Conservation (phyloP, 2,113 vertebrate species). For the Lonchura striata region DNA sequence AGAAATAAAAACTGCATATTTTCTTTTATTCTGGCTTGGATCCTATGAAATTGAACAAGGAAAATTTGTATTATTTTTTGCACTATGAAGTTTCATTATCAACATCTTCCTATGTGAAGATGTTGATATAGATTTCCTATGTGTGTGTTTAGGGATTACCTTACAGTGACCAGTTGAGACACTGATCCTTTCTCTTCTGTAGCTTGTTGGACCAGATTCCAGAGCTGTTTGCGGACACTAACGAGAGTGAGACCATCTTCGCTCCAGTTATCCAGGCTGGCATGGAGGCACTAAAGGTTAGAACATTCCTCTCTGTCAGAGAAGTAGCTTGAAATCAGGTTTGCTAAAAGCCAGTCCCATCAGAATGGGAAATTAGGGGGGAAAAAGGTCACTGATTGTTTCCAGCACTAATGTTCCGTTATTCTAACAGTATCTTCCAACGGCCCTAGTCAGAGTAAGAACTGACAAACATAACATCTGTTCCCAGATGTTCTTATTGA, state of each 20-base stretch:
- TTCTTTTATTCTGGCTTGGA: neutral
- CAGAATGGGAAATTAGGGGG: neutral
- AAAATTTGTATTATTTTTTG: neutral
- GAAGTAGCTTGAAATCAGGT: neutral
- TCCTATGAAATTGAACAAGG: neutral
- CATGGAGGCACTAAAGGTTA: constrained; percentile 93
- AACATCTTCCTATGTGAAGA: neutral
- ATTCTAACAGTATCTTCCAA: neutral
- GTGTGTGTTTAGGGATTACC: neutral
- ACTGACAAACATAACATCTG: neutral
- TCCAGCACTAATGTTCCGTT: neutral
- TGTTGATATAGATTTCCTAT: no score
- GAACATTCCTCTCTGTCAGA: neutral
- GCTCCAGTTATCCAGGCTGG: constrained; percentile 92
- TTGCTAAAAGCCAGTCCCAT: neutral
- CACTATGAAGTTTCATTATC: neutral
- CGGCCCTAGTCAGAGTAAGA: neutral
- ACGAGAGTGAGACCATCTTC: constrained; percentile 92
- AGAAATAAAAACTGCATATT: neutral
- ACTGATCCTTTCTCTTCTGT: neutral
- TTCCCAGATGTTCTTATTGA: neutral
- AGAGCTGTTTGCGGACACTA: constrained; percentile 92
- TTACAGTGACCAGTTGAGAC: neutral
- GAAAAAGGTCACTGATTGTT: neutral
- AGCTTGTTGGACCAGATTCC: constrained; percentile 96